These are phyloP conservation scores for Parauchenoglanis punctatus DNA, from an alignment of 2,797 vertebrate genomes.

Conservation along the genomic window DNA sequence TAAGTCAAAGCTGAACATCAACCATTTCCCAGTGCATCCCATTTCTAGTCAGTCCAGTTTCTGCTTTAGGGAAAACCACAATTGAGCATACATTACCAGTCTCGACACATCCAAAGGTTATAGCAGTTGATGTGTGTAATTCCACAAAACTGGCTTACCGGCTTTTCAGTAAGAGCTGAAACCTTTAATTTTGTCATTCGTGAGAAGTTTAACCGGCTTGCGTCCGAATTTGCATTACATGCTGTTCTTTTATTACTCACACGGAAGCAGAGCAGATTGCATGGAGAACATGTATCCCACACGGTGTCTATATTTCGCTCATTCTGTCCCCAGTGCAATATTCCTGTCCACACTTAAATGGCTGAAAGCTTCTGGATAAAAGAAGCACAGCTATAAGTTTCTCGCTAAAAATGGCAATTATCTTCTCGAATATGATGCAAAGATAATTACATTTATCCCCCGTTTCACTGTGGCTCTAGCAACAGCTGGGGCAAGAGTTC, in stretches of 20 bases:
- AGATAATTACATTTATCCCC: background rate
- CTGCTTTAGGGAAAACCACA: background rate
- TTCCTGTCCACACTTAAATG: background rate
- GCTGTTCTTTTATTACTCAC: background rate
- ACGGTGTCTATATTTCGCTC: background rate
- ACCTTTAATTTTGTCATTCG: background rate
- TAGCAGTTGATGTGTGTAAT: background rate
- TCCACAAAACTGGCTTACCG: slow-evolving; percentile 13
- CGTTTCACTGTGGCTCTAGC: background rate
- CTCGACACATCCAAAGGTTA: background rate
- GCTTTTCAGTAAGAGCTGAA: background rate
- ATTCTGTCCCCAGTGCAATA: background rate
- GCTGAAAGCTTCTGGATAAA: background rate
- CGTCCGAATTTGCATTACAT: slow-evolving; percentile 13
- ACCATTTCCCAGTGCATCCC: background rate
- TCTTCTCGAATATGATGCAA: background rate
- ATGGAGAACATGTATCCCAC: background rate
- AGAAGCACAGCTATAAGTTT: background rate
- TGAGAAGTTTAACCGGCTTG: slow-evolving; percentile 3
- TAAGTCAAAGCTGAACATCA: slow-evolving; percentile 8
- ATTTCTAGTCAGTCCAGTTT: slow-evolving; percentile 7
- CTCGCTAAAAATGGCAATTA: slow-evolving; percentile 4
- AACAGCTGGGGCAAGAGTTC: background rate
- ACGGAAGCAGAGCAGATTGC: background rate
- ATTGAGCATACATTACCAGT: background rate